Percentiles rank a stretch among this genome's conserved stretches.
Evolutionary conservation across 1,140 invertebrate genomes (phyloP).

Genomic region (Ctenoplectra terminalis): DNA sequence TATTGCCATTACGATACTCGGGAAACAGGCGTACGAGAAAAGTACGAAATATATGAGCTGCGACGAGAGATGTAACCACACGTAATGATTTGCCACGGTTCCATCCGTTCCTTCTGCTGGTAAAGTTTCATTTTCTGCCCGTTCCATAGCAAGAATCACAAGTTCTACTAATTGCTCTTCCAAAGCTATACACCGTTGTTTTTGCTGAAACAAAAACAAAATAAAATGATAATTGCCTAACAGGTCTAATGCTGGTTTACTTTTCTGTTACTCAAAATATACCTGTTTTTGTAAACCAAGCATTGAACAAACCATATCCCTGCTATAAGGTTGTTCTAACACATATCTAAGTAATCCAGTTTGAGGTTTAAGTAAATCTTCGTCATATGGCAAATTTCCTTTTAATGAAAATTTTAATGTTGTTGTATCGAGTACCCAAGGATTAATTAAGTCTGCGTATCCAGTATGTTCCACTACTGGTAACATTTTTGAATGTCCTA

Average conservation of each 20-base stretch:
- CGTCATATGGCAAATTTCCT: constrained; percentile 95
- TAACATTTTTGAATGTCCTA: constrained; percentile 94
- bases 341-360: constrained; percentile 94
- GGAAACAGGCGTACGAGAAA: constrained; percentile 96
- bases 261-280: constrained; percentile 7
- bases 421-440: constrained; percentile 95
- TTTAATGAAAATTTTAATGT: constrained; percentile 94
- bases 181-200: constrained; percentile 93
- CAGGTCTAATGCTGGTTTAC: background rate
- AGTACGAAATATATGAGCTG: constrained; percentile 98
- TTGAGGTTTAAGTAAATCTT: constrained; percentile 95
- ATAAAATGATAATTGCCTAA: constrained; percentile 12
- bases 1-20: constrained; percentile 94
- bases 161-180: constrained; percentile 97
- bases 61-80: constrained; percentile 97
- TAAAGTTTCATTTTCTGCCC: constrained; percentile 88
- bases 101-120: constrained; percentile 86
- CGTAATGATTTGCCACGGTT: constrained; percentile 89
- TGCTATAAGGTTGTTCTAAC: constrained; percentile 96
- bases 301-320: constrained; percentile 98
- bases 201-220: constrained; percentile 85
- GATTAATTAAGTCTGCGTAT: constrained; percentile 93
- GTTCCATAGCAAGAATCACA: constrained; percentile 95
- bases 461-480: constrained; percentile 97
- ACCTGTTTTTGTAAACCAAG: constrained; percentile 95